Evolutionary conservation across 2,888 invertebrate species (phyloP), one percentile per base, ranked within the genome.

Genomic region (Limenitis camilla): DNA sequence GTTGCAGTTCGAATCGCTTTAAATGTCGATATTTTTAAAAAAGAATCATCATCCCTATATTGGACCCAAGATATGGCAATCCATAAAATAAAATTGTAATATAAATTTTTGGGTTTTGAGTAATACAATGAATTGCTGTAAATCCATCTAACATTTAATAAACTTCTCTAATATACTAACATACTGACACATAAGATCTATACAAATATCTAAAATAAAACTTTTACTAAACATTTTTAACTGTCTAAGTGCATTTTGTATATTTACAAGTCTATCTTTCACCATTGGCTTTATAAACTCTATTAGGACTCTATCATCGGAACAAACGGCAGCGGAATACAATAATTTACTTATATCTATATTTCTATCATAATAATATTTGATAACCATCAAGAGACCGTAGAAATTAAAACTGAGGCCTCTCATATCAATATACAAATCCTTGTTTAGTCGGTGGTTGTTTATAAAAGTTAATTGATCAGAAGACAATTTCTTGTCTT

Each of bases 331-430:
- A 28, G 86, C 85, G 0, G 85, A 84, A 63, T 87, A 87, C 44
- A 86, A 77, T 49, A 87, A 67, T 60, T 73, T 75, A 66, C 82
- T 81, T 0, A 87, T 76, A 76, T 86, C 79, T 44, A 68, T 72
- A 59, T 70, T 75, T 51, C 73, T 60, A 60, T 76, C 73, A 63
- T 87, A 85, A 55, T 74, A 87, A 64, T 83, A 83, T 58, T 84
- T 84, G 11, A 84, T 79, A 55, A 85, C 85, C 78, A 85, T 77
- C 35, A 87, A 67, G 43, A 87, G 64, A 40, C 86, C 86, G 72
- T 84, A 86, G 39, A 93, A 88, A 78, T 92, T 92, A 69, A 92
- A 93, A 66, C 92, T 93, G 47, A 91, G 72, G 27, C 92, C 93
- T 61, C 88, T 78, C 5, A 72, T 68, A 63, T 90, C 90, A 45